A percentile compares a stretch with the other conserved stretches of the same genome.
phyloP scores from a whole-genome alignment of 2,113 vertebrate genomes.

The Noctilio leporinus region DNA sequence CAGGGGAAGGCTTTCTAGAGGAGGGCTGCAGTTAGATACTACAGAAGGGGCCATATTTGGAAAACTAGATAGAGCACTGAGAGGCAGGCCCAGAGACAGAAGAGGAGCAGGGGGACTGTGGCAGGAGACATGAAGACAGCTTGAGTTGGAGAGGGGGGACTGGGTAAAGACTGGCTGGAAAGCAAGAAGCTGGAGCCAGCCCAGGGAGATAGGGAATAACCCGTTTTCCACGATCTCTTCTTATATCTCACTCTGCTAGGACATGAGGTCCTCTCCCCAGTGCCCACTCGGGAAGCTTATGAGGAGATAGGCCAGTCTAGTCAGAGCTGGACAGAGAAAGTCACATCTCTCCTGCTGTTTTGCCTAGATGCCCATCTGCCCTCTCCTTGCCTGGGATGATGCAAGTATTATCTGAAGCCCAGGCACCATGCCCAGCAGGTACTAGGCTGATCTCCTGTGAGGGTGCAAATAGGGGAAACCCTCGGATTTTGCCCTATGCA shows the following conservation, averaged over 20 bases:
- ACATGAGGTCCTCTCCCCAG: background rate
- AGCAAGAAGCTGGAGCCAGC: background rate
- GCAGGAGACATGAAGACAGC: background rate
- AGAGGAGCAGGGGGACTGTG: background rate
- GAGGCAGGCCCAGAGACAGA: background rate
- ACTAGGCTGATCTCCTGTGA: background rate
- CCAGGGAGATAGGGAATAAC: background rate
- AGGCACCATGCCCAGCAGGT: background rate
- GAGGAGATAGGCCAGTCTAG: background rate
- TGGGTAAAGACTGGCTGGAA: background rate
- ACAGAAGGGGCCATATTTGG: background rate
- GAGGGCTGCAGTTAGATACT: background rate
- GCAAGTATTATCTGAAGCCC: background rate
- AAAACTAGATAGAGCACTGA: background rate
- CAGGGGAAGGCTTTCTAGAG: background rate
- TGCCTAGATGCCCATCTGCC: background rate
- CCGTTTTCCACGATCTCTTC: background rate
- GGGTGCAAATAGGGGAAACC: background rate
- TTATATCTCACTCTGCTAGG: background rate
- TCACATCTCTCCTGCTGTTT: background rate
- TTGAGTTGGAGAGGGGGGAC: too few species aligned
- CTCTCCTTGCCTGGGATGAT: background rate
- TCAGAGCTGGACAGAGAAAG: background rate
- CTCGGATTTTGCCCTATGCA: background rate
- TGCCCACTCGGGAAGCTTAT: background rate